Percentiles rank a stretch among this genome's conserved stretches.
These are phyloP conservation scores for Coleophora deauratella DNA, from an alignment of 2,888 invertebrate species.

Conservation along the genomic window DNA sequence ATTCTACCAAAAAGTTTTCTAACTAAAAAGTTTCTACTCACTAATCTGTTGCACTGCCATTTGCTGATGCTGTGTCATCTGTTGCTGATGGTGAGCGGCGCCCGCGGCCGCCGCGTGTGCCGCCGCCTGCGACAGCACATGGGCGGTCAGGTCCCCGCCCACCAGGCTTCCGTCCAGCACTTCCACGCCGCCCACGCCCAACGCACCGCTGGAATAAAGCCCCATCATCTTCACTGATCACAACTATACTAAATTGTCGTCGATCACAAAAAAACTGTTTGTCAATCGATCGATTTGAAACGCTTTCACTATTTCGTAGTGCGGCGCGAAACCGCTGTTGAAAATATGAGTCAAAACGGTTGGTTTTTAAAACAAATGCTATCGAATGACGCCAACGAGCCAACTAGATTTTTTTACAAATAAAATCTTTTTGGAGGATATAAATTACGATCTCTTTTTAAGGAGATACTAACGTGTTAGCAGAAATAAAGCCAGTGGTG, in stretches of 20 bases:
- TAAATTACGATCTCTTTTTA: too few relatives aligned
- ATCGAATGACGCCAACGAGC: too few relatives aligned
- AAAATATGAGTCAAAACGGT: too few relatives aligned
- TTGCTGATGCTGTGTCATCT: constrained; percentile 39
- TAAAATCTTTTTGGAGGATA: too few relatives aligned
- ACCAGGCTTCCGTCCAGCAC: constrained; percentile 60
- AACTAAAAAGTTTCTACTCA: constrained; percentile 28
- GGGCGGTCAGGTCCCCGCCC: constrained; percentile 58
- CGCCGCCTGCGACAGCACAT: constrained; percentile 63
- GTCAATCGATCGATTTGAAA: constrained; percentile 18
- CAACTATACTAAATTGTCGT: constrained; percentile 18
- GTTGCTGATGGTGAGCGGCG: constrained; percentile 46
- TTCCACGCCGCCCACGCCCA: constrained; percentile 68
- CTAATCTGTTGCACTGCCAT: constrained; percentile 61
- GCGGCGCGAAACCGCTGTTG: too few relatives aligned
- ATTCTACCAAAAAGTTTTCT: too few relatives aligned
- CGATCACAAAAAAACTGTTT: too few relatives aligned
- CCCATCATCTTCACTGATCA: constrained; percentile 52
- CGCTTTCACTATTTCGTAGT: constrained; percentile 23
- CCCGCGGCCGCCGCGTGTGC: constrained; percentile 67
- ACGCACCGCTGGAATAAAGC: constrained; percentile 73
- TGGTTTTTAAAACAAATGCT: too few relatives aligned
- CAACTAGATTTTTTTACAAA: too few relatives aligned
- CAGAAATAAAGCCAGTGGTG: too few relatives aligned
- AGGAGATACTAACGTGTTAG: too few relatives aligned